Evolutionary conservation across 2,888 invertebrate genomes (phyloP), one percentile per base, ranked within the genome.

Genomic region (Orthosia gothica): DNA sequence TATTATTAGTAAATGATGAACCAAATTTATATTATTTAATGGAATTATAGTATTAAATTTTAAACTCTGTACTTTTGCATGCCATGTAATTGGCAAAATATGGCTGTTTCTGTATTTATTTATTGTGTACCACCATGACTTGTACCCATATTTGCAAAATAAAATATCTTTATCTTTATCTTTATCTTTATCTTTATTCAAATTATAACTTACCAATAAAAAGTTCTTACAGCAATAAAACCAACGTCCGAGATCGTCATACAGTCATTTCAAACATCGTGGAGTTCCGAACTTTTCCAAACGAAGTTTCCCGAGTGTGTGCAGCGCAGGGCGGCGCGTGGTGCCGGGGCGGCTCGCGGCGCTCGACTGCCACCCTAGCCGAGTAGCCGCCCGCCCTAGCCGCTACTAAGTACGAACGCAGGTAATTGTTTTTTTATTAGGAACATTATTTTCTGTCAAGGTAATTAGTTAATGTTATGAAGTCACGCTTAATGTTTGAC

Each of bases 351-450:
- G 84, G 77, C 76, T 76, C 70, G 73, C 84, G 82, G 57, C 79
- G 70, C 79, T 69, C 79, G 82, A 91, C 91, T 91, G 90, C 84
- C 84, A 74, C 81, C 75, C 76, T 69, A 54, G 57, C 55, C 71
- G 9, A 74, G 75, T 69, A 54, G 57, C 54, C 76, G 77, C 78
- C 79, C 75, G 68, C 82, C 81, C 77, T 71, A 64, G 62, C 47
- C 61, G 47, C 18, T 15, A 58, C n/a, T 13, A 55, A 49, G 40
- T 57, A 54, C 52, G 40, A 32, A n/a, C 54, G 15, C 23, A 20
- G n/a, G 32, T 62, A 66, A 62, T 55, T 79, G 45, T 61, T 57
- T 68, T 67, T 58, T 54, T 47, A 23, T 49, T 66, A 20, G 3
- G 40, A 76, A 54, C 26, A 45, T 62, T 57, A 26, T 12, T 61